Percentiles rank a stretch among this genome's conserved stretches.
phyloP scores from a whole-genome alignment of 2,888 invertebrate genomes.

The Morpho deidamia region DNA sequence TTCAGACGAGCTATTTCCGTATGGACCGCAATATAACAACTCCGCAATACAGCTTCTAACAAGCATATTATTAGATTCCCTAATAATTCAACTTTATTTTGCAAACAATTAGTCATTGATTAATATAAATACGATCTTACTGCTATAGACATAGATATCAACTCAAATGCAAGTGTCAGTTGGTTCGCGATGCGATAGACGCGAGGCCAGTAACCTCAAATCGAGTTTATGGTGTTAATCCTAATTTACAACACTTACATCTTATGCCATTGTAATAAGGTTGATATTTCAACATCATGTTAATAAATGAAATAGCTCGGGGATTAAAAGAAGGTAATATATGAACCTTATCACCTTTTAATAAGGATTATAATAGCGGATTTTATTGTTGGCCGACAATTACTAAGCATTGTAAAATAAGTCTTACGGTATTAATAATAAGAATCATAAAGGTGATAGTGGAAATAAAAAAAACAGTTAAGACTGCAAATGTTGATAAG shows the following conservation, averaged over 20 bases:
- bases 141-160: slow-evolving; percentile 7
- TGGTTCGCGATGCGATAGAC: slow-evolving; percentile 30
- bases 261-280: slow-evolving; percentile 1
- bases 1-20: slow-evolving; percentile 1
- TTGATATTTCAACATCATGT: slow-evolving; percentile 7
- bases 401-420: too few species aligned
- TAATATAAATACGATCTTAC: slow-evolving; percentile 18
- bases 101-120: slow-evolving; percentile 10
- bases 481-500: slow-evolving; percentile 13
- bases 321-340: slow-evolving; percentile 4
- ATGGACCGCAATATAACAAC: background rate
- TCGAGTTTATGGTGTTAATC: slow-evolving; percentile 23
- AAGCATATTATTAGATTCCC: slow-evolving; percentile 27
- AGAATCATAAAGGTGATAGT: too few species aligned
- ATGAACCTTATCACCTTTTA: slow-evolving; percentile 14
- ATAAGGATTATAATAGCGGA: slow-evolving; percentile 15
- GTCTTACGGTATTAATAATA: too few species aligned
- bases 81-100: slow-evolving; percentile 24
- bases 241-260: background rate
- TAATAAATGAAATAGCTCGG: background rate
- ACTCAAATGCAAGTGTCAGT: slow-evolving; percentile 11
- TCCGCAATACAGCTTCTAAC: slow-evolving; percentile 7
- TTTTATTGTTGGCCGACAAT: too few species aligned
- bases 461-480: too few species aligned
- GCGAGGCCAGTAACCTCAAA: slow-evolving; percentile 35